Evolutionary conservation across 2,113 vertebrate species (phyloP).

Genomic region (Sinosuthora webbiana): DNA sequence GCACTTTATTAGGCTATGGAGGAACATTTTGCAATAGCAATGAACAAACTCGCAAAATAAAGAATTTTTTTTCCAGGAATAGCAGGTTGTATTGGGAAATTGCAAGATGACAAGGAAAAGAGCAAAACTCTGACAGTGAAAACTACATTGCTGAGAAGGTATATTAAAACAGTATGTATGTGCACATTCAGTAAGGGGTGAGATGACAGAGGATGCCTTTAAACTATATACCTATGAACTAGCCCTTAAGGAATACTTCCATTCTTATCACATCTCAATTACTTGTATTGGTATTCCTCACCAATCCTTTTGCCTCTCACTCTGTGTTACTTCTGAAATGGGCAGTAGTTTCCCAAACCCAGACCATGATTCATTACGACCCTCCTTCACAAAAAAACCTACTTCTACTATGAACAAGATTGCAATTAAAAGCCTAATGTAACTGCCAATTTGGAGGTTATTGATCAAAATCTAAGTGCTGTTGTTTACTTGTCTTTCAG

Average conservation of each 20-base stretch:
- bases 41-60: neutral
- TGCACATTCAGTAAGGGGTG: neutral
- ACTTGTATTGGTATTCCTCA: neutral
- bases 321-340: neutral
- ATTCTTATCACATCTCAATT: neutral
- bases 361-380: neutral
- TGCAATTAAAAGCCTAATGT: neutral
- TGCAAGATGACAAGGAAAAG: neutral
- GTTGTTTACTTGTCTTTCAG: neutral
- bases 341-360: neutral
- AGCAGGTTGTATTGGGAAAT: neutral
- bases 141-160: neutral
- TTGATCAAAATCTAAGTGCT: neutral
- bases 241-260: neutral
- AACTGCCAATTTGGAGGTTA: neutral
- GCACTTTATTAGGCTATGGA: neutral
- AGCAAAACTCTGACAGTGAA: neutral
- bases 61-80: neutral
- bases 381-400: neutral
- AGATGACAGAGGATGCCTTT: neutral
- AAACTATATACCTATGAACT: neutral
- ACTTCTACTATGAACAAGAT: neutral
- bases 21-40: neutral
- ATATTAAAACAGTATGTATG: neutral
- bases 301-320: neutral